Conservation (phyloP, 2,888 invertebrate species). For the Villa cingulata region DNA sequence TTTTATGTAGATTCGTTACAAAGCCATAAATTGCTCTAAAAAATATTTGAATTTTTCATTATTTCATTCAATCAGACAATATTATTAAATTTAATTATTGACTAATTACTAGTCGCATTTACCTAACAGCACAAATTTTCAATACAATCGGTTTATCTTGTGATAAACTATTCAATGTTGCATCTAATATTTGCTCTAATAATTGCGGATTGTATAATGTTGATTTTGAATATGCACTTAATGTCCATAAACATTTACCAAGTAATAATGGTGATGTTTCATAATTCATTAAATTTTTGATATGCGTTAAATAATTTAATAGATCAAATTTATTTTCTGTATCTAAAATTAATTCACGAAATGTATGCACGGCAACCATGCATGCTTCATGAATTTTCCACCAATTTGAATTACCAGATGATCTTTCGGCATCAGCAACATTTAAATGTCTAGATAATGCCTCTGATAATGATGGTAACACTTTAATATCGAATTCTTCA, state of each 20-base stretch:
- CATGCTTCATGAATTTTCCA: conserved; percentile 57
- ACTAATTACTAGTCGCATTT: conserved; percentile 4
- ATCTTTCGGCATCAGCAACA: conserved; percentile 40
- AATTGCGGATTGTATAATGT: conserved; percentile 31
- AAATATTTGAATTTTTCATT: background rate
- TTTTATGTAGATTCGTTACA: conserved; percentile 38
- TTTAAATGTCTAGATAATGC: conserved; percentile 47
- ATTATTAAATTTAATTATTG: too few species aligned
- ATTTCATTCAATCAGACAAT: background rate
- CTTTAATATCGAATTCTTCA: conserved; percentile 41
- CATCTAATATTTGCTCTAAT: conserved; percentile 29
- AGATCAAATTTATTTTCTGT: conserved; percentile 32
- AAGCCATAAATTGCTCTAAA: conserved; percentile 29
- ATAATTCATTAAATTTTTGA: conserved; percentile 28
- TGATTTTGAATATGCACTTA: conserved; percentile 32
- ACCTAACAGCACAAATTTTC: conserved; percentile 31
- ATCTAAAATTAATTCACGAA: conserved; percentile 34
- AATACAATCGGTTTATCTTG: conserved; percentile 29
- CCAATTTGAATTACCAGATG: conserved; percentile 38
- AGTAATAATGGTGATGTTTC: conserved; percentile 30
- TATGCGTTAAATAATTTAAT: conserved; percentile 31
- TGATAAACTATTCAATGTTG: conserved; percentile 27
- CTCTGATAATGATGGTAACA: conserved; percentile 42
- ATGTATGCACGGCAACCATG: conserved; percentile 46
- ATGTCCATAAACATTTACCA: conserved; percentile 32